Evolutionary conservation across 92 coral and sea anemone species (phyloP).

Genomic region (Actinernus sp.): DNA sequence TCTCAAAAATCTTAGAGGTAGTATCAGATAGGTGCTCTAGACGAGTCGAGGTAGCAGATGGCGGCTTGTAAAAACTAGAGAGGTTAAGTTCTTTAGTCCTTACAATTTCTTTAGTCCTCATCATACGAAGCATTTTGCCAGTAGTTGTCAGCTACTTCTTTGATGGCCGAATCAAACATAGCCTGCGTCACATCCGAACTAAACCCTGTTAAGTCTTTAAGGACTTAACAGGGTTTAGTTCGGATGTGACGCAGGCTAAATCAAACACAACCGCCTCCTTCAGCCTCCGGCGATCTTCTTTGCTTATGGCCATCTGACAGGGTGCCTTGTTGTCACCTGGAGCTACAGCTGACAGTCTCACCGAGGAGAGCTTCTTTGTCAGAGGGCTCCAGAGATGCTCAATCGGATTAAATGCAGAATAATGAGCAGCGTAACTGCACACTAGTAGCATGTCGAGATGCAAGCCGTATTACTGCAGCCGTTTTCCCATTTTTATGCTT

Average conservation of each 20-base stretch:
- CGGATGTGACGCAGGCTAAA: too few species aligned
- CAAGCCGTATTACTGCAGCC: too few species aligned
- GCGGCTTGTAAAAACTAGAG: too few species aligned
- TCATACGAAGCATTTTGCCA: slow-evolving; percentile 36
- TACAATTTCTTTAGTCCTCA: too few species aligned
- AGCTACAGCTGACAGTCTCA: slow-evolving; percentile 20
- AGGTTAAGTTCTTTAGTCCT: too few species aligned
- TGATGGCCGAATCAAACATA: slow-evolving; percentile 41
- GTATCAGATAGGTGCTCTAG: too few species aligned
- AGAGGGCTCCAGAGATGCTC: slow-evolving; percentile 63
- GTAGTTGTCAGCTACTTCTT: slow-evolving; percentile 34
- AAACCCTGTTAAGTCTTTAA: too few species aligned
- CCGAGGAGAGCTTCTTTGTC: slow-evolving; percentile 45
- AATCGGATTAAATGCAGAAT: slow-evolving; percentile 59
- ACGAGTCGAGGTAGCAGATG: too few species aligned
- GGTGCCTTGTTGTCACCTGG: slow-evolving; percentile 38
- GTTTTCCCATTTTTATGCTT: too few species aligned
- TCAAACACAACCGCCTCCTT: slow-evolving; percentile 36
- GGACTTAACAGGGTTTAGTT: too few species aligned
- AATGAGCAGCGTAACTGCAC: slow-evolving; percentile 45
- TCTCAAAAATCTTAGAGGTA: too few species aligned
- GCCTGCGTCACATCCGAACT: too few species aligned
- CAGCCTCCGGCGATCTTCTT: slow-evolving; percentile 33
- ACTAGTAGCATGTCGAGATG: slow-evolving; percentile 42
- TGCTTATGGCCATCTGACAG: slow-evolving; percentile 20